A percentile compares a stretch with the other conserved stretches of the same genome.
These are phyloP conservation scores for Tetranychus piercei DNA, from an alignment of 2,888 invertebrate species.

Conservation along the genomic window DNA sequence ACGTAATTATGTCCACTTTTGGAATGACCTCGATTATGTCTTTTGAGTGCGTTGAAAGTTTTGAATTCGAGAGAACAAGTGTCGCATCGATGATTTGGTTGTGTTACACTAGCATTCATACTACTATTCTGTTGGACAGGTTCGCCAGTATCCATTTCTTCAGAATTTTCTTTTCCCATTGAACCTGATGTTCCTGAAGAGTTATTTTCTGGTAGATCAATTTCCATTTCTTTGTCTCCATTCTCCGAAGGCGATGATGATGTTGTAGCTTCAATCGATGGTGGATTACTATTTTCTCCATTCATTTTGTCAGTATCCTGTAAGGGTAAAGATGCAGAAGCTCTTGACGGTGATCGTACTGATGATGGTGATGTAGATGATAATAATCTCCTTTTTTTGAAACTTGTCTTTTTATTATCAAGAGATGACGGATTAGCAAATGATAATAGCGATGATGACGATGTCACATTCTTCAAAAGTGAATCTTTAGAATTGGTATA, in stretches of 20 bases:
- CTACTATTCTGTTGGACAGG: too few species aligned
- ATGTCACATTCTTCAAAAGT: too few species aligned
- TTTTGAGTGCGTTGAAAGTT: conserved; percentile 69
- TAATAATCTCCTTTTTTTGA: too few species aligned
- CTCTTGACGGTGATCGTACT: conserved; percentile 25
- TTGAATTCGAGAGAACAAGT: conserved; percentile 72
- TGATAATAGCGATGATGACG: too few species aligned
- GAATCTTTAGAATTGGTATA: too few species aligned
- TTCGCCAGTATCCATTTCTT: too few species aligned
- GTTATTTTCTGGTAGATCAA: not conserved
- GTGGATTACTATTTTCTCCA: conserved; percentile 12
- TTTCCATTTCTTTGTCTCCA: conserved; percentile 6
- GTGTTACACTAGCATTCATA: too few species aligned
- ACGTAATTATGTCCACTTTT: conserved; percentile 49
- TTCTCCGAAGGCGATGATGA: not conserved
- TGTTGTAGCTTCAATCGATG: conserved; percentile 24
- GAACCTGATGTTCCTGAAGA: not conserved
- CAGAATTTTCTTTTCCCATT: conserved; percentile 7
- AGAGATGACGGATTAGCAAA: too few species aligned
- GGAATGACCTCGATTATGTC: conserved; percentile 49
- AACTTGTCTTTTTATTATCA: too few species aligned
- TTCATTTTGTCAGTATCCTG: conserved; percentile 20
- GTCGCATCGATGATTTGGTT: conserved; percentile 40
- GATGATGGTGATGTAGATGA: not conserved
- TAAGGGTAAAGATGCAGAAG: conserved; percentile 20